Percentiles rank a stretch among this genome's conserved stretches.
Conservation (phyloP, 2,113 vertebrate genomes). For the Steatornis caripensis region DNA sequence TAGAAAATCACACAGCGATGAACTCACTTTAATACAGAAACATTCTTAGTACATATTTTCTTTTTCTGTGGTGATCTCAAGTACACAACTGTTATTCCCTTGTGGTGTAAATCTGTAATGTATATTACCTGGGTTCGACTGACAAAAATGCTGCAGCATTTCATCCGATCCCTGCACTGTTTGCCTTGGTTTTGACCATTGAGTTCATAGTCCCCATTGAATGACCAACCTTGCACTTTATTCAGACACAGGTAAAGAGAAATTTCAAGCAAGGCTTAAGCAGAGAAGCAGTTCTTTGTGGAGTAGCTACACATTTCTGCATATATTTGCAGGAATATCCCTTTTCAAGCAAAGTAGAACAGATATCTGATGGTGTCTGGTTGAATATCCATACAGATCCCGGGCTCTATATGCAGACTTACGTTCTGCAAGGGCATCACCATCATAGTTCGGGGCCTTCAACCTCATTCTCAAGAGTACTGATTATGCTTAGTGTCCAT, state of each 20-base stretch:
- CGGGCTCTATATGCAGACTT: not conserved
- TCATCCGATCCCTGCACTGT: not conserved
- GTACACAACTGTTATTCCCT: not conserved
- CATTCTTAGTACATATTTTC: not conserved
- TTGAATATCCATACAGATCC: not conserved
- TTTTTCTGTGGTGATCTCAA: not conserved
- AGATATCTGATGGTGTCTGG: not conserved
- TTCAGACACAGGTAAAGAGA: not conserved
- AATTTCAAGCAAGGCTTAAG: not conserved
- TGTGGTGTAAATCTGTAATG: not conserved
- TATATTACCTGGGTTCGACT: conserved; percentile 1
- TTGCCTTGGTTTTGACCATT: conserved; percentile 10
- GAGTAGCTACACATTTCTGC: not conserved
- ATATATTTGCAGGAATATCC: not conserved
- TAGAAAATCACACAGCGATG: not conserved
- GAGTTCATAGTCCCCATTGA: not conserved
- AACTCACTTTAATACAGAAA: not conserved
- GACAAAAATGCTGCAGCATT: not conserved
- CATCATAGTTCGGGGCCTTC: not conserved
- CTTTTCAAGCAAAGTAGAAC: conserved; percentile 24
- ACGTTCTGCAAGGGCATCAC: not conserved
- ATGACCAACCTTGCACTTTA: not conserved
- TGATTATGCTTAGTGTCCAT: not conserved
- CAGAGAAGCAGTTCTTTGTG: not conserved
- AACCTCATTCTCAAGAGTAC: not conserved